A percentile compares a stretch with the other conserved stretches of the same genome.
These are phyloP conservation scores for Hybos culiciformis DNA, from an alignment of 2,888 invertebrate genomes.

Conservation along the genomic window DNA sequence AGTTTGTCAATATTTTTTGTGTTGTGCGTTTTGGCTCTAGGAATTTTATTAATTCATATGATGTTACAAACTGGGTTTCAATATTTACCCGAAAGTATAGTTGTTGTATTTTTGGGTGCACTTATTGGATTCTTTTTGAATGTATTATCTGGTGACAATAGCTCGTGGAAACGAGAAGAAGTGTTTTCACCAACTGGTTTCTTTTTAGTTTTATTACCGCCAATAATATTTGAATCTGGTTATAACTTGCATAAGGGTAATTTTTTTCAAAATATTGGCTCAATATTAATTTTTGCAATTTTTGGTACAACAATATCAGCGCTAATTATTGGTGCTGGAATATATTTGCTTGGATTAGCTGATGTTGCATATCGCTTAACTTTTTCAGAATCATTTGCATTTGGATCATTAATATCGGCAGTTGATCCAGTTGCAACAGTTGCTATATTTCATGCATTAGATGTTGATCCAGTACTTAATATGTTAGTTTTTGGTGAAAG, in stretches of 20 bases:
- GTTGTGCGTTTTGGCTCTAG: slow-evolving; percentile 83
- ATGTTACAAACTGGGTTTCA: slow-evolving; percentile 92
- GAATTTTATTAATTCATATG: slow-evolving; percentile 85
- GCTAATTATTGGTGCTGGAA: slow-evolving; percentile 89
- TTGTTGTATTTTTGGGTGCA: slow-evolving; percentile 89
- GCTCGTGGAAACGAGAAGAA: slow-evolving; percentile 94
- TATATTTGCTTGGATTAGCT: slow-evolving; percentile 86
- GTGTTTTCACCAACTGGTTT: slow-evolving; percentile 97
- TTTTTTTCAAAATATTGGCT: slow-evolving; percentile 96
- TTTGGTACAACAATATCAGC: slow-evolving; percentile 96
- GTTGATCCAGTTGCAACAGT: slow-evolving; percentile 99
- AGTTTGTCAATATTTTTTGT: slow-evolving; percentile 98
- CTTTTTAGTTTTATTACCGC: slow-evolving; percentile 89
- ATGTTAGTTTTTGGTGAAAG: slow-evolving; percentile 94
- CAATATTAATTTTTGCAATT: slow-evolving; percentile 94
- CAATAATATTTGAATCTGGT: slow-evolving; percentile 98
- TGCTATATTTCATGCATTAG: slow-evolving; percentile 94
- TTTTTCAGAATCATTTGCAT: slow-evolving; percentile 96
- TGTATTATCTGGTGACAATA: slow-evolving; percentile 70
- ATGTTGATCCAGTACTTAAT: slow-evolving; percentile 93
- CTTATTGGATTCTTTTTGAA: slow-evolving; percentile 84
- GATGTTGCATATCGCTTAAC: slow-evolving; percentile 82
- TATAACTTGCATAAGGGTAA: slow-evolving; percentile 98
- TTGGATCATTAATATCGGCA: slow-evolving; percentile 94
- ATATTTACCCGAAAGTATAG: slow-evolving; percentile 94